phyloP scores from a whole-genome alignment of 2,797 vertebrate species.

The Poliocrania exsul region DNA sequence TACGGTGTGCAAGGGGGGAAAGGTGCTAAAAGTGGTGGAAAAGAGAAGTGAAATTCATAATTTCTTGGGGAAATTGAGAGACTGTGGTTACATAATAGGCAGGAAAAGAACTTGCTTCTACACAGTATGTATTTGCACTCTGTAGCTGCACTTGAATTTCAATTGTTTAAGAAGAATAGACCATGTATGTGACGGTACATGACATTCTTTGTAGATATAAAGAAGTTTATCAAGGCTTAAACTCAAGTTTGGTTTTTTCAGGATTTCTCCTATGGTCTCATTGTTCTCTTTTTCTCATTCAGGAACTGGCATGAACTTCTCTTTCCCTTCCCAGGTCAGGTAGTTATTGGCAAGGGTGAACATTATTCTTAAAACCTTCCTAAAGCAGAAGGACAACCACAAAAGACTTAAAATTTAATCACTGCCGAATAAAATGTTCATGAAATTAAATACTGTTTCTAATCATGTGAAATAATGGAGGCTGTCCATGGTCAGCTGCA shows the following conservation, averaged over 20 bases:
- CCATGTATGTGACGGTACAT: not conserved
- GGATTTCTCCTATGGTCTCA: constrained; percentile 9
- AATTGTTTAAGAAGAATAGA: not conserved
- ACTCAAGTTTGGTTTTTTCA: not conserved
- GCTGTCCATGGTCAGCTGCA: not conserved
- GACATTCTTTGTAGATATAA: not conserved
- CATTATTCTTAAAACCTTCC: not conserved
- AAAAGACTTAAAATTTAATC: constrained; percentile 21
- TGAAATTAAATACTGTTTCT: constrained; percentile 53
- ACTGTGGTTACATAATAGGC: not conserved
- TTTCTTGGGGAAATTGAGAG: not conserved
- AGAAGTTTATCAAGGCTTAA: constrained; percentile 8
- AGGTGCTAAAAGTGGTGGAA: not conserved
- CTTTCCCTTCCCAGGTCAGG: not conserved
- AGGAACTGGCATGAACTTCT: not conserved
- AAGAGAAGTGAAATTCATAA: not conserved
- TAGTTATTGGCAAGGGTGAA: not conserved
- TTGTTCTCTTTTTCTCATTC: not conserved
- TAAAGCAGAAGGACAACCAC: not conserved
- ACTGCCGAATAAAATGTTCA: constrained; percentile 25
- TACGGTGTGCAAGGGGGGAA: not conserved
- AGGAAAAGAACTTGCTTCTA: not conserved
- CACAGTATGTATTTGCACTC: accelerated
- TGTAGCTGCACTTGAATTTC: not conserved
- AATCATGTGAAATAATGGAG: constrained; percentile 29